Evolutionary conservation across 1,140 invertebrate genomes (phyloP).

Genomic region (Contarinia nasturtii): DNA sequence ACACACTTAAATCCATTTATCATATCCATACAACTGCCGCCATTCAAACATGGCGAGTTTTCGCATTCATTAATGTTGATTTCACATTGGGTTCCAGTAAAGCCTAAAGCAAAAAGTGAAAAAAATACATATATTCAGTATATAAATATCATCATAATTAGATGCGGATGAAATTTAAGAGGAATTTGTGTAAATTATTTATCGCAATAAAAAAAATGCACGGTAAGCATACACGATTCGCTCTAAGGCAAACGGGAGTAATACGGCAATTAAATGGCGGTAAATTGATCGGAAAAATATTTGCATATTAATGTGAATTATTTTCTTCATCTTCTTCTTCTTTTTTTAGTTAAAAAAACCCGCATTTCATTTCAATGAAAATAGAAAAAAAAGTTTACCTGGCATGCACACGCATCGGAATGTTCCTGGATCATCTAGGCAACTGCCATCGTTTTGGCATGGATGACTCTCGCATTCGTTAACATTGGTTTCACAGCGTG

Average conservation of each 20-base stretch:
- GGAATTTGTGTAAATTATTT: not conserved
- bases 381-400: constrained; percentile 64
- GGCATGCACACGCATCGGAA: constrained; percentile 94
- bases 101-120: constrained; percentile 42
- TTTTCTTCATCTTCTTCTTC: not conserved
- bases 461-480: constrained; percentile 92
- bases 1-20: constrained; percentile 74
- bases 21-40: constrained; percentile 65
- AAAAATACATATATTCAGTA: constrained; percentile 1
- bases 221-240: too few species aligned
- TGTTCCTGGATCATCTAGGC: constrained; percentile 83
- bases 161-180: too few species aligned
- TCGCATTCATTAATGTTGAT: constrained; percentile 83
- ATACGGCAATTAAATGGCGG: not conserved
- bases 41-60: constrained; percentile 71
- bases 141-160: too few species aligned
- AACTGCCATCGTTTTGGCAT: constrained; percentile 85
- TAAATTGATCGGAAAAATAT: not conserved
- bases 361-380: not conserved
- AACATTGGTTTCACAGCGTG: constrained; percentile 77
- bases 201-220: not conserved
- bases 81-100: constrained; percentile 78
- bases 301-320: not conserved
- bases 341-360: too few species aligned
- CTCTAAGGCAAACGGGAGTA: not conserved